phyloP scores from a whole-genome alignment of 2,113 vertebrate genomes.

The Tor tambroides region DNA sequence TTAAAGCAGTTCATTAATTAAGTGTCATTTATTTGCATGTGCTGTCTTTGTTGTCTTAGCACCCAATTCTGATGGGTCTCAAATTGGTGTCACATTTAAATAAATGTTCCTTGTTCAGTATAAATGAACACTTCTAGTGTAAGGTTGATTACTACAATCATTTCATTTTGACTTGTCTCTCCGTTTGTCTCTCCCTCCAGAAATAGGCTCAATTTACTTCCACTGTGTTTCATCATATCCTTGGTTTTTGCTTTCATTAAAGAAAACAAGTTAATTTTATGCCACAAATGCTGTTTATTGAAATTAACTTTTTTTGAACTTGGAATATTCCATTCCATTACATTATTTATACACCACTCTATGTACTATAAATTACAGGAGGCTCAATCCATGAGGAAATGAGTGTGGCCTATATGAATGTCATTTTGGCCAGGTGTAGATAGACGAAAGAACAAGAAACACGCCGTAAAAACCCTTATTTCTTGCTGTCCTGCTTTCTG shows the following conservation, averaged over 20 bases:
- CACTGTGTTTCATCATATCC: too few relatives aligned
- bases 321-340: not conserved
- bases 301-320: not conserved
- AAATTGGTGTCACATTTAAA: not conserved
- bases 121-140: not conserved
- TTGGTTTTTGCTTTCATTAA: too few relatives aligned
- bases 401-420: not conserved
- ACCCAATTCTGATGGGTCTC: not conserved
- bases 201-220: too few relatives aligned
- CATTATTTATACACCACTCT: not conserved
- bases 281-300: too few relatives aligned
- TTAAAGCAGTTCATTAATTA: not conserved
- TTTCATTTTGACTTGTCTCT: not conserved
- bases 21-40: constrained; percentile 24
- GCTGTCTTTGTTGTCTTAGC: not conserved
- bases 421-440: not conserved
- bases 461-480: not conserved
- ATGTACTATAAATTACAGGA: not conserved
- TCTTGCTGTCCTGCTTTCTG: not conserved
- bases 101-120: not conserved
- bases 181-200: not conserved
- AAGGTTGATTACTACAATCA: not conserved
- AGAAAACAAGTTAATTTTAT: not conserved
- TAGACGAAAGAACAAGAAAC: not conserved
- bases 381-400: not conserved